Base-by-base conservation (phyloP, 2,113 vertebrate genomes). In the Calyptomena viridis region DNA sequence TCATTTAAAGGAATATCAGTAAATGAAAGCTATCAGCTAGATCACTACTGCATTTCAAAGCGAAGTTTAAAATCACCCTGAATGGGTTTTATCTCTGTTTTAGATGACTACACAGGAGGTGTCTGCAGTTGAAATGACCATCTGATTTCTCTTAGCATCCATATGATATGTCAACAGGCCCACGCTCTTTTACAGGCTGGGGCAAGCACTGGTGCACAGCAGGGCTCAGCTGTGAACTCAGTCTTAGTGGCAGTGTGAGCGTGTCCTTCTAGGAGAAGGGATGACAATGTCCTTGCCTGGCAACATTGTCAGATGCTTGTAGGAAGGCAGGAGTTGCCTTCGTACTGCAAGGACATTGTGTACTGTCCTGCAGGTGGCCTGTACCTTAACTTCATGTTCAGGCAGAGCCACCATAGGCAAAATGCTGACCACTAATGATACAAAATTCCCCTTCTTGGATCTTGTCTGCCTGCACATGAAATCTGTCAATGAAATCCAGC, bases 141-240 rank as follows among this genome's bases (percentile, higher is more conserved):
- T 39, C 44, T 60, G 28, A 35, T 73, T 53, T 87, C 52, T 64
- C 15, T 76, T 27, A 44, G 28, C 6, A 56, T 17, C 46, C 22
- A 5, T 2, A 4, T 21, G n/a, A 7, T 33, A 2, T 4, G 1
- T 8, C 50, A 46, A 2, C 12, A 69, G 66, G 19, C 8, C 16
- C 12, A 18, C 0, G 3, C 23, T 83, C 40, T 37, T 12, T 3
- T 4, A 7, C 9, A 56, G 44, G 24, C n/a, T 86, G 19, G 37
- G 47, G 46, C 7, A 72, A 59, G 19, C 55, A 12, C 21, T 58
- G 73, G 22, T 23, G 28, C 18, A 28, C 44, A 82, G 27, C 31
- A 56, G n/a, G 47, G 18, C 20, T 23, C 37, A 30, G 39, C 4
- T 39, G 66, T 20, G 24, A 77, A 24, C 25, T 40, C 5, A 2